Percentiles rank a stretch among this genome's conserved stretches.
Conservation (phyloP, 1,140 invertebrate species). For the Propsilocerus akamusi region DNA sequence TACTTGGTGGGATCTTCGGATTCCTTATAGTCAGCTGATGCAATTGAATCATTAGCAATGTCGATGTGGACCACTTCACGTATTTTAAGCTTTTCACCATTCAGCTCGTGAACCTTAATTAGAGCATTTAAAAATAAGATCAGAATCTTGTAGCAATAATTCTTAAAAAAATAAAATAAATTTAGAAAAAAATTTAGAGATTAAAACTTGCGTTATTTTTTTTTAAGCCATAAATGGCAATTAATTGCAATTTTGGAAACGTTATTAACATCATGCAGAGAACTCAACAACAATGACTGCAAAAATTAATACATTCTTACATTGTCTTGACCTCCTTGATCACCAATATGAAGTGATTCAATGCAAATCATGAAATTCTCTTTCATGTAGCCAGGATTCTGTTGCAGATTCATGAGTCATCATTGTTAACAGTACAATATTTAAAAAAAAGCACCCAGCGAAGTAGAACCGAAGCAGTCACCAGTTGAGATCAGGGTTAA, state of each 20-base stretch:
- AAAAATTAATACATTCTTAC: conserved; percentile 47
- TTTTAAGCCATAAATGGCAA: not conserved
- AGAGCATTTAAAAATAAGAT: conserved; percentile 3
- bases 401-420: too few relatives aligned
- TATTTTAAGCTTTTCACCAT: conserved; percentile 69
- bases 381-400: conserved; percentile 99
- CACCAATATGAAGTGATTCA: conserved; percentile 87
- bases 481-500: not conserved
- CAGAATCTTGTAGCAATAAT: not conserved
- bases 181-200: not conserved
- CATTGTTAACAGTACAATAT: conserved; percentile 7
- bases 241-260: not conserved
- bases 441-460: not conserved
- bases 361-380: conserved; percentile 92
- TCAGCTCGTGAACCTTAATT: conserved; percentile 68
- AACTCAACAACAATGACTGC: not conserved
- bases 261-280: not conserved
- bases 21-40: conserved; percentile 68
- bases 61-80: conserved; percentile 85
- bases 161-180: not conserved
- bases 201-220: not conserved
- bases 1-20: conserved; percentile 24
- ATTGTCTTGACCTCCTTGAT: conserved; percentile 63
- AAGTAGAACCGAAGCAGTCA: not conserved
- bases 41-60: conserved; percentile 81